A percentile compares a stretch with the other conserved stretches of the same genome.
Evolutionary conservation across 1,140 invertebrate genomes (phyloP).

Genomic region (Drosophila triauraria): DNA sequence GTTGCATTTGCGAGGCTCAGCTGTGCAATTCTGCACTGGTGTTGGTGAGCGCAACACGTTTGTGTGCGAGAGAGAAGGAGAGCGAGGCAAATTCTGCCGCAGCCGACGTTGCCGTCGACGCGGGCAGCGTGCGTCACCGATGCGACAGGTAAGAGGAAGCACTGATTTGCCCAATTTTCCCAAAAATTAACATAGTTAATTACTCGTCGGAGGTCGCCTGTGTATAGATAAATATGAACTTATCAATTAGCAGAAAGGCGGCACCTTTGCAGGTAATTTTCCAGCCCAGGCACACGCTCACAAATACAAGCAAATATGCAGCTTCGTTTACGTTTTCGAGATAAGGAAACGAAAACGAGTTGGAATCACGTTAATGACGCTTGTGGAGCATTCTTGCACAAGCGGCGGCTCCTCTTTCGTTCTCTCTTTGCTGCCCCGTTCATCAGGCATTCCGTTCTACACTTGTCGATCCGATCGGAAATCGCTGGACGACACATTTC

Average conservation of each 20-base stretch:
- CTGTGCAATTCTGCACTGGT: conserved; percentile 55
- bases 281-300: conserved; percentile 30
- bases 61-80: conserved; percentile 60
- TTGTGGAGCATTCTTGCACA: conserved; percentile 68
- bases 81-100: conserved; percentile 21
- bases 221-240: conserved; percentile 53
- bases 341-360: conserved; percentile 66
- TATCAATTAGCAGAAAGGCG: conserved; percentile 66
- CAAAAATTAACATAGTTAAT: conserved; percentile 70
- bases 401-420: conserved; percentile 27
- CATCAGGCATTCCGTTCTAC: conserved; percentile 17
- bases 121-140: conserved; percentile 36
- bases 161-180: conserved; percentile 35
- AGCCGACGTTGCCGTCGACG: conserved; percentile 12
- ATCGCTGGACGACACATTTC: conserved; percentile 34
- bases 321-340: conserved; percentile 51
- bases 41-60: conserved; percentile 73
- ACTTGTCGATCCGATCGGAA: conserved; percentile 52
- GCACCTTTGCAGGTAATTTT: conserved; percentile 72
- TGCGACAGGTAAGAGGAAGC: conserved; percentile 59
- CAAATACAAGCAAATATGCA: conserved; percentile 14
- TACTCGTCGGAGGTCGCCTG: conserved; percentile 20
- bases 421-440: not conserved
- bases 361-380: conserved; percentile 66
- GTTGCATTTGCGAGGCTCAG: conserved; percentile 64